Percentiles rank a stretch among this genome's conserved stretches.
These are phyloP conservation scores for Sturmia bella DNA, from an alignment of 2,888 invertebrate genomes.

Conservation along the genomic window DNA sequence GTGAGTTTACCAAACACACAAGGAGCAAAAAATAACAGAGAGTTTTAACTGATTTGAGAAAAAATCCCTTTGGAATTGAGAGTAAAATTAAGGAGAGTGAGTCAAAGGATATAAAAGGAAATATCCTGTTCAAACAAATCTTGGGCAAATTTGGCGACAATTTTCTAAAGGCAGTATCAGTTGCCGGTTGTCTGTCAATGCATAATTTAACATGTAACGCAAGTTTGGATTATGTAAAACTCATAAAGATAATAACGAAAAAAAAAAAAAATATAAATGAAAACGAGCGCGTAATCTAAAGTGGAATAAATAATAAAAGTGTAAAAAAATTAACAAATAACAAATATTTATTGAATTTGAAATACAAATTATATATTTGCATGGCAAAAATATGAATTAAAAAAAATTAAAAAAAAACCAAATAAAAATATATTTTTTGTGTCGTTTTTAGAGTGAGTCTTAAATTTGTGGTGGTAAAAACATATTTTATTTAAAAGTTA, in stretches of 20 bases:
- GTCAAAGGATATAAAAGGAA: conserved; percentile 3
- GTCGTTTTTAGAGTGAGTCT: too few species aligned
- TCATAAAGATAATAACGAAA: conserved; percentile 18
- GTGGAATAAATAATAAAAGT: conserved; percentile 12
- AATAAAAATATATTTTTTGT: too few species aligned
- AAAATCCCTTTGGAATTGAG: conserved; percentile 52
- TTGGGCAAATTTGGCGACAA: conserved; percentile 27
- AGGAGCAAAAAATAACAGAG: conserved; percentile 67
- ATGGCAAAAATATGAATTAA: not conserved
- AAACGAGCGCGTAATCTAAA: conserved; percentile 45
- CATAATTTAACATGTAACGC: conserved; percentile 48
- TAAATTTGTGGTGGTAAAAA: too few species aligned
- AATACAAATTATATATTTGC: not conserved
- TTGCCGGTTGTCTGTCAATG: conserved; percentile 62
- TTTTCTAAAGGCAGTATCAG: conserved; percentile 50
- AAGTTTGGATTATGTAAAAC: not conserved
- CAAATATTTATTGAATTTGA: not conserved
- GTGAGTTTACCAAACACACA: not conserved
- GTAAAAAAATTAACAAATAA: not conserved
- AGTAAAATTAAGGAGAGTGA: not conserved
- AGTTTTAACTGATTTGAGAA: not conserved
- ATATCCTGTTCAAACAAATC: conserved; percentile 33
- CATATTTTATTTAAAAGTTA: too few species aligned
- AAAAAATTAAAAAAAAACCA: not conserved
- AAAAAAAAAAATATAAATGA: conserved; percentile 1